Percentiles rank a stretch among this genome's conserved stretches.
These are phyloP conservation scores for Actenoides lindsayi DNA, from an alignment of 2,113 vertebrate species.

Conservation along the genomic window DNA sequence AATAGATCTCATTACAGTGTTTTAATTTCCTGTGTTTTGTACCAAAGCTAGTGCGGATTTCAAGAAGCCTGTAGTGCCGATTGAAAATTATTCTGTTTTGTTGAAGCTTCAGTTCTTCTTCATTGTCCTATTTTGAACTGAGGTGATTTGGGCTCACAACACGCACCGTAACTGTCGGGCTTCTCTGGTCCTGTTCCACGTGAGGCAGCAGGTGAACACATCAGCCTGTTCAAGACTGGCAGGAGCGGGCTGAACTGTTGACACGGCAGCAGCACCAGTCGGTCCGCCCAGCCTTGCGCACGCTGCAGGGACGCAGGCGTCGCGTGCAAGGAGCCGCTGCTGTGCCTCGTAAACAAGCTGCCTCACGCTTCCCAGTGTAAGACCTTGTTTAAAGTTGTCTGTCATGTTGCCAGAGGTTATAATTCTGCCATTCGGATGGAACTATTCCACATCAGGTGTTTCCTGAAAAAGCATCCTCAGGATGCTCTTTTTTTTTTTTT, in stretches of 20 bases:
- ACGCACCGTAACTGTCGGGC: rapidly evolving
- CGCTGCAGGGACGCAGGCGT: rapidly evolving
- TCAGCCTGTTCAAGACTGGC: not conserved
- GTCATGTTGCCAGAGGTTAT: not conserved
- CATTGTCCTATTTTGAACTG: not conserved
- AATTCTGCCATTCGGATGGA: not conserved
- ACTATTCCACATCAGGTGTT: not conserved
- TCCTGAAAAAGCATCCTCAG: conserved; percentile 1
- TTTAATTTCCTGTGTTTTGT: not conserved
- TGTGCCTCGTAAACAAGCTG: not conserved
- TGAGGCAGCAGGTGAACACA: not conserved
- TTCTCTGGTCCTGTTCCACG: not conserved
- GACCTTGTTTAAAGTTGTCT: not conserved
- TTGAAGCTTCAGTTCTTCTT: not conserved
- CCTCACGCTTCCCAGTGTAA: not conserved
- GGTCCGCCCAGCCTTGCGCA: not conserved
- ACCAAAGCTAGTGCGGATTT: not conserved
- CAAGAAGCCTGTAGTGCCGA: not conserved
- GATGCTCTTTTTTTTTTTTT: not conserved
- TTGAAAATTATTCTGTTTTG: not conserved
- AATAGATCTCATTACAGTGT: not conserved
- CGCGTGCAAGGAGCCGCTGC: rapidly evolving
- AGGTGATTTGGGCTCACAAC: not conserved
- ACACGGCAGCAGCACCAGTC: rapidly evolving
- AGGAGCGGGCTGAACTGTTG: not conserved